Percentiles rank a stretch among this genome's conserved stretches.
These are phyloP conservation scores for Phyllopteryx taeniolatus DNA, from an alignment of 2,113 vertebrate species.

Conservation along the genomic window DNA sequence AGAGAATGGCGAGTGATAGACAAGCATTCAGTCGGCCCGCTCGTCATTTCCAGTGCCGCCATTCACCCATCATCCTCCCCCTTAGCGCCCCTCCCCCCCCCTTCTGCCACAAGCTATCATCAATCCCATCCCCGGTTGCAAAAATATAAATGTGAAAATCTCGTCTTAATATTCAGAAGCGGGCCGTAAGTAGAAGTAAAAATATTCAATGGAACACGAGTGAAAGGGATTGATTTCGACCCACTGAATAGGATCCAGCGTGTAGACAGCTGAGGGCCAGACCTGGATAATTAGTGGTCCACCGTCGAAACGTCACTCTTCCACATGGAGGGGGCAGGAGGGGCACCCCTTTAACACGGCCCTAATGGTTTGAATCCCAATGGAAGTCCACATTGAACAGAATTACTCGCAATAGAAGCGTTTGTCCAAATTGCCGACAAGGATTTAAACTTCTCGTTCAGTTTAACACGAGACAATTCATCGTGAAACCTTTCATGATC, in stretches of 20 bases:
- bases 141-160: slow-evolving; percentile 92
- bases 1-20: slow-evolving; percentile 96
- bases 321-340: slow-evolving; percentile 58
- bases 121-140: slow-evolving; percentile 61
- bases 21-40: slow-evolving; percentile 90
- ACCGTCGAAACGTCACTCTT: slow-evolving; percentile 77
- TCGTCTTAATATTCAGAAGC: slow-evolving; percentile 99
- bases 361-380: slow-evolving; percentile 43
- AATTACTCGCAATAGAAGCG: slow-evolving; percentile 19
- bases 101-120: slow-evolving; percentile 70
- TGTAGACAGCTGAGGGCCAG: slow-evolving; percentile 94
- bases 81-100: slow-evolving; percentile 63
- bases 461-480: background rate
- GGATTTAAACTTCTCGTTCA: background rate
- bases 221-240: slow-evolving; percentile 80
- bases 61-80: slow-evolving; percentile 83
- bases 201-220: slow-evolving; percentile 56
- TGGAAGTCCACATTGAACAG: slow-evolving; percentile 50
- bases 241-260: slow-evolving; percentile 91
- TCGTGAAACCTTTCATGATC: background rate
- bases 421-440: slow-evolving; percentile 27
- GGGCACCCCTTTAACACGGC: slow-evolving; percentile 40
- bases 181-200: slow-evolving; percentile 91
- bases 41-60: slow-evolving; percentile 87
- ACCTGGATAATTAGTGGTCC: slow-evolving; percentile 95